Base-by-base conservation (phyloP, 1,140 invertebrate genomes). In the Diplogasteroides magnus region DNA sequence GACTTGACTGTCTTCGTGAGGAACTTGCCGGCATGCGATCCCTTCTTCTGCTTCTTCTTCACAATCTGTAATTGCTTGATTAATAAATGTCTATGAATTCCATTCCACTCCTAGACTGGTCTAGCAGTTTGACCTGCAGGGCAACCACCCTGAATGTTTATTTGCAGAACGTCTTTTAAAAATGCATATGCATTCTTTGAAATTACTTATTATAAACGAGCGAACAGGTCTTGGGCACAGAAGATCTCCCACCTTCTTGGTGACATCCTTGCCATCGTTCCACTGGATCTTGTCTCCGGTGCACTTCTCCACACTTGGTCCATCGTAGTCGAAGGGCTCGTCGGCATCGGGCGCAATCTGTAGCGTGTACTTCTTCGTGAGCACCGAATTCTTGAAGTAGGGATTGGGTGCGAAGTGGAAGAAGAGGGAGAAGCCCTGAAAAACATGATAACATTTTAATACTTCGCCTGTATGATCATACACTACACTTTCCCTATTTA, bases 1-100 rank as follows among this genome's bases (percentile, higher is more conserved):
- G 62, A 67, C 15, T 85, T 90, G 67, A 97, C 91, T 69, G 90
- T 91, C 87, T 97, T 97, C 14, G 91, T 93, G 63, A 98, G 89
- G 31, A 91, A 95, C 79, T 94, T 89, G 6, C 91, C 90, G 68
- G 93, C 94, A 72, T 90, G 88, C 1, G 91, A 90, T 87, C 97
- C 97, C 84, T 98, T 94, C 84, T 97, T 98, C 85, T 98, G 94
- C 84, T 94, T 97, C 87, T 98, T 98, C 83, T 94, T 94, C 31
- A 98, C n/a, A n/a, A n/a, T n/a, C n/a, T n/a, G n/a, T n/a, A n/a
- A n/a, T n/a, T n/a, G n/a, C n/a, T n/a, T n/a, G n/a, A n/a, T n/a
- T n/a, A n/a, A n/a, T n/a, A n/a, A n/a, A n/a, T n/a, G n/a, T n/a
- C n/a, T n/a, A n/a, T n/a, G n/a, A n/a, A n/a, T n/a, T n/a, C n/a